These are phyloP conservation scores for Lepidochrysops patricia DNA, from an alignment of 2,888 invertebrate species.

Conservation along the genomic window DNA sequence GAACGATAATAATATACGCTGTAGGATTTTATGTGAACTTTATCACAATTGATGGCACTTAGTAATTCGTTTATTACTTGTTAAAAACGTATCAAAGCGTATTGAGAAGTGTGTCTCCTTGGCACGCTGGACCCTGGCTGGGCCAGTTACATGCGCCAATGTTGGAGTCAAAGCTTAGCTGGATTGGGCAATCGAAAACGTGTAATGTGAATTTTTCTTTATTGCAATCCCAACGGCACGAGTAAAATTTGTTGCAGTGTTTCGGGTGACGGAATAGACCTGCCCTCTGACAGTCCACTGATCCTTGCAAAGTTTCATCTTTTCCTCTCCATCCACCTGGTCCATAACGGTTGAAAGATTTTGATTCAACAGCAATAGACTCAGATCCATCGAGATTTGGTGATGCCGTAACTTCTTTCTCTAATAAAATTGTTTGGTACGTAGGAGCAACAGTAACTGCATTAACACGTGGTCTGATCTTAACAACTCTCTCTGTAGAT, in stretches of 20 bases:
- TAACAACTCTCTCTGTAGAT: slow-evolving; percentile 44
- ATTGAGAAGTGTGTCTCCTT: slow-evolving; percentile 79
- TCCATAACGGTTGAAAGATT: slow-evolving; percentile 75
- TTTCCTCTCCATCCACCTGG: slow-evolving; percentile 76
- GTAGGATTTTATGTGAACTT: slow-evolving; percentile 43
- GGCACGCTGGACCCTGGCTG: slow-evolving; percentile 84
- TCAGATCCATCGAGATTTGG: slow-evolving; percentile 31
- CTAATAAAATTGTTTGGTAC: slow-evolving; percentile 52
- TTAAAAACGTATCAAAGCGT: slow-evolving; percentile 48
- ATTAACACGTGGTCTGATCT: slow-evolving; percentile 50
- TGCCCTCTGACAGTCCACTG: slow-evolving; percentile 75
- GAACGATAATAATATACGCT: slow-evolving; percentile 31
- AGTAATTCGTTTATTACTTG: slow-evolving; percentile 36
- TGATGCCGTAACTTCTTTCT: slow-evolving; percentile 46
- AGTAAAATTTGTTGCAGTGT: slow-evolving; percentile 87
- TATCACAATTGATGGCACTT: slow-evolving; percentile 69
- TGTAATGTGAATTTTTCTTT: slow-evolving; percentile 84
- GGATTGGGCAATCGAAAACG: slow-evolving; percentile 85
- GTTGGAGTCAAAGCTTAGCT: slow-evolving; percentile 82
- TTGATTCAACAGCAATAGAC: slow-evolving; percentile 44
- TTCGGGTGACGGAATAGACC: slow-evolving; percentile 81
- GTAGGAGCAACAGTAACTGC: slow-evolving; percentile 59
- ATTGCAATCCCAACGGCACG: slow-evolving; percentile 86
- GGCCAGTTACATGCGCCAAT: slow-evolving; percentile 90
- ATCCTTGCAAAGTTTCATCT: slow-evolving; percentile 76